Evolutionary conservation across 2,888 invertebrate genomes (phyloP).

Genomic region (Cheilosia soror): DNA sequence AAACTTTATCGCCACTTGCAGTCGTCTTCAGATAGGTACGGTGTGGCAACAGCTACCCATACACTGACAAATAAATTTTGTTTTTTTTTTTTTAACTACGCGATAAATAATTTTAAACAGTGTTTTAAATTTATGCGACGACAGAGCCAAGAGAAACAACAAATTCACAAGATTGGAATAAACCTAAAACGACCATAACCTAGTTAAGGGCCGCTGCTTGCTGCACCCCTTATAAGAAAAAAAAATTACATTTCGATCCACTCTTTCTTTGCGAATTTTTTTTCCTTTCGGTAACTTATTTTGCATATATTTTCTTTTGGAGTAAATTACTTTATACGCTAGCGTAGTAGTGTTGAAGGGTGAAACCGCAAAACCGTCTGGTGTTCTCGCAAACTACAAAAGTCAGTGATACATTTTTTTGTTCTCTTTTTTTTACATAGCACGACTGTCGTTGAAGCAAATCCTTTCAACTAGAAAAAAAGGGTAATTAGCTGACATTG

Average conservation of each 20-base stretch:
- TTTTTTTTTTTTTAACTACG: conserved; percentile 36
- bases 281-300: conserved; percentile 35
- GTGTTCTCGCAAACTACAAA: conserved; percentile 63
- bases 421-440: conserved; percentile 20
- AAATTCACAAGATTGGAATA: conserved; percentile 59
- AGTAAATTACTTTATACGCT: conserved; percentile 58
- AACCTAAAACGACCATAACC: conserved; percentile 69
- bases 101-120: conserved; percentile 71
- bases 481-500: conserved; percentile 74
- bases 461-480: conserved; percentile 68
- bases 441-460: conserved; percentile 55
- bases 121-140: conserved; percentile 76
- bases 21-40: conserved; percentile 45
- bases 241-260: conserved; percentile 4
- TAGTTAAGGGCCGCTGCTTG: conserved; percentile 47
- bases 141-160: conserved; percentile 66
- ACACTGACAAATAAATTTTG: conserved; percentile 11
- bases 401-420: conserved; percentile 65
- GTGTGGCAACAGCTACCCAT: background rate
- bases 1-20: conserved; percentile 70
- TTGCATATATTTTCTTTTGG: conserved; percentile 59
- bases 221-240: conserved; percentile 17
- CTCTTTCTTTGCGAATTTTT: conserved; percentile 20
- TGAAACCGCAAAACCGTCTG: conserved; percentile 53
- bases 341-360: conserved; percentile 46